Evolutionary conservation across 2,888 invertebrate genomes (phyloP).

Genomic region (Ichneumon xanthorius): DNA sequence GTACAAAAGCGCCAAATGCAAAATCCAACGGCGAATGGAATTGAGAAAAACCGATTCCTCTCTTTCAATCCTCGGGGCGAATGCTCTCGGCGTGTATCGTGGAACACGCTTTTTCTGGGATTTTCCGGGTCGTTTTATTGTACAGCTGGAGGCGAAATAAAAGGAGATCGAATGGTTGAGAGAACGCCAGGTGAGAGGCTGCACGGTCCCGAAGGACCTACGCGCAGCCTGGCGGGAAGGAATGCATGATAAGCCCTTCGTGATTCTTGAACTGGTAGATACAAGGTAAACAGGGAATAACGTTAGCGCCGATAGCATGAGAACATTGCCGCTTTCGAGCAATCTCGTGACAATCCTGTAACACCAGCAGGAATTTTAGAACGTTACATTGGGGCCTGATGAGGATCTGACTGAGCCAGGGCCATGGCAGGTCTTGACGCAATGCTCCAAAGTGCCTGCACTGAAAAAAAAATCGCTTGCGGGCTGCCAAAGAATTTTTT

Average conservation of each 20-base stretch:
- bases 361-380: too few relatives aligned
- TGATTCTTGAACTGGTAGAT: conserved; percentile 44
- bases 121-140: conserved; percentile 41
- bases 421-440: too few relatives aligned
- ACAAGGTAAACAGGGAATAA: conserved; percentile 35
- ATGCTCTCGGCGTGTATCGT: conserved; percentile 28
- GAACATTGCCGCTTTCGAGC: not conserved
- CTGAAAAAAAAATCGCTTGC: too few relatives aligned
- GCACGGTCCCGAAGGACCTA: conserved; percentile 28
- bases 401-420: too few relatives aligned
- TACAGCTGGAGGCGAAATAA: not conserved
- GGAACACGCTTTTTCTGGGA: conserved; percentile 39
- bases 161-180: conserved; percentile 5
- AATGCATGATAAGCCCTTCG: conserved; percentile 35
- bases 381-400: too few relatives aligned
- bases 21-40: conserved; percentile 53
- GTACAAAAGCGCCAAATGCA: conserved; percentile 53
- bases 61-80: conserved; percentile 35
- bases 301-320: not conserved
- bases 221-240: not conserved
- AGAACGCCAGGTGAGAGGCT: conserved; percentile 27
- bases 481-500: too few relatives aligned
- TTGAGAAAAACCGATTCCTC: conserved; percentile 53
- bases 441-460: too few relatives aligned
- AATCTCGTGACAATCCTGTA: too few relatives aligned